Conservation (phyloP, 1,140 invertebrate genomes). For the Penaeus indicus region DNA sequence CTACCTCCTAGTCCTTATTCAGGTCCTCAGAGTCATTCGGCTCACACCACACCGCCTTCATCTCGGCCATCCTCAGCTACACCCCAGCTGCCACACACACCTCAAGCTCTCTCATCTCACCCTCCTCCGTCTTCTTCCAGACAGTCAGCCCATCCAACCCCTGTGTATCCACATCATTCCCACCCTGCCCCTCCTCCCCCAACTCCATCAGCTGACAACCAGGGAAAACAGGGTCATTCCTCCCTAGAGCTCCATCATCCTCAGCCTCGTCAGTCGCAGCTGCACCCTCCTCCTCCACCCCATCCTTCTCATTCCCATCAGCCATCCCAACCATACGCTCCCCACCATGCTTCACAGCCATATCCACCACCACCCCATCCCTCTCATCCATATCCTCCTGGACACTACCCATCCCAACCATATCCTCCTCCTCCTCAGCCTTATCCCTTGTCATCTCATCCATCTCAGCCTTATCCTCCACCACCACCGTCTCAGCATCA, state of each 20-base stretch:
- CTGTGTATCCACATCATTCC: not conserved
- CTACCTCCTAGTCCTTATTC: slow-evolving; percentile 56
- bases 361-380: not conserved
- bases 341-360: not conserved
- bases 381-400: not conserved
- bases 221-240: slow-evolving; percentile 17
- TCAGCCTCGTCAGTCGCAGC: not conserved
- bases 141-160: not conserved
- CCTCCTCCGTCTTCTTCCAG: not conserved
- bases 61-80: slow-evolving; percentile 41
- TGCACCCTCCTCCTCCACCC: not conserved
- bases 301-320: slow-evolving; percentile 16
- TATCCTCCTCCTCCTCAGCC: not conserved
- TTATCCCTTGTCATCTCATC: slow-evolving; percentile 9
- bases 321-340: not conserved
- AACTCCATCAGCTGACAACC: slow-evolving; percentile 4
- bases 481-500: not conserved
- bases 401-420: not conserved
- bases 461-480: not conserved
- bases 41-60: slow-evolving; percentile 36
- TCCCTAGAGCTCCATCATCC: slow-evolving; percentile 22
- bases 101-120: not conserved
- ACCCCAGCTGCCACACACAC: not conserved
- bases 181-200: not conserved
- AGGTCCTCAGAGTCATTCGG: slow-evolving; percentile 23